Evolutionary conservation across 2,113 vertebrate species (phyloP).

Genomic region (Furnarius figulus): DNA sequence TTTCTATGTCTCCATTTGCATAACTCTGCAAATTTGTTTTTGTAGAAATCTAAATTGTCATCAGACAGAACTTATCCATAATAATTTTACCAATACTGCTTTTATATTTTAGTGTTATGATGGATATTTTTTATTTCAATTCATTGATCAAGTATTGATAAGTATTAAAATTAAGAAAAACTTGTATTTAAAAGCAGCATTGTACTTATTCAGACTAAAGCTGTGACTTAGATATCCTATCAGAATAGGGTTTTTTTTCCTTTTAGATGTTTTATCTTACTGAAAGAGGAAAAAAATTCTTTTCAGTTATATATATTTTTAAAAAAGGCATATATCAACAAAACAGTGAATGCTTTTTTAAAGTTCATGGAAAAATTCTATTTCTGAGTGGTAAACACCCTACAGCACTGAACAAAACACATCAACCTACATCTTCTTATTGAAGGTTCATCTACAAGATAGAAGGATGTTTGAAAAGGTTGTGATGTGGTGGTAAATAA

Average conservation of each 20-base stretch:
- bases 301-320: not conserved
- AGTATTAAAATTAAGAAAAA: not conserved
- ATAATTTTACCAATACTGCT: not conserved
- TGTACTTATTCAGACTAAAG: not conserved
- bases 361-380: not conserved
- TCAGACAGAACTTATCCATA: not conserved
- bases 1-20: not conserved
- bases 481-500: not conserved
- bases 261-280: not conserved
- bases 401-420: not conserved
- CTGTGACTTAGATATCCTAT: not conserved
- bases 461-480: not conserved
- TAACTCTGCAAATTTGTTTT: not conserved
- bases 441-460: not conserved
- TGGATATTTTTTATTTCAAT: not conserved
- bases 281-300: not conserved
- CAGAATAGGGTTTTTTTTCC: not conserved
- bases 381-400: not conserved
- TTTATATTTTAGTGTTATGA: not conserved
- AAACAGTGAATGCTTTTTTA: not conserved
- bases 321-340: not conserved
- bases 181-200: not conserved
- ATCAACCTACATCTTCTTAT: not conserved
- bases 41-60: not conserved
- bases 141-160: not conserved